These are phyloP conservation scores for Stomatorhinus walkeri DNA, from an alignment of 2,797 vertebrate genomes.

Conservation along the genomic window DNA sequence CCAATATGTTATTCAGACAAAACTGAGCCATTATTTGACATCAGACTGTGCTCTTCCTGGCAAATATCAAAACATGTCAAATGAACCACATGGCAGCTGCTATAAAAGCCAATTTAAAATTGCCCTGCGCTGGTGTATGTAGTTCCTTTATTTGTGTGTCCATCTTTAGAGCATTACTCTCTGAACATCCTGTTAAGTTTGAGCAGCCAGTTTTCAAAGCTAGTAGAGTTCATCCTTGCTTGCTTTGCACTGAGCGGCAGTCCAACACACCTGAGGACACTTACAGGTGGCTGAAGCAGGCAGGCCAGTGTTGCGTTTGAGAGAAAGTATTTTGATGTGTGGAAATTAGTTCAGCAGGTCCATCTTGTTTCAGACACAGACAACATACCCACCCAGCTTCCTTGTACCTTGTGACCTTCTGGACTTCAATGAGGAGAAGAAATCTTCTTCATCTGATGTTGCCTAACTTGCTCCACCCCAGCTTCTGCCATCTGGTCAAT, in stretches of 20 bases:
- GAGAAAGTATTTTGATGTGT: background rate
- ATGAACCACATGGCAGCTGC: background rate
- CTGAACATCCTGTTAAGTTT: too few relatives aligned
- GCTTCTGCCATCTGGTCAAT: too few relatives aligned
- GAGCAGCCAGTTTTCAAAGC: too few relatives aligned
- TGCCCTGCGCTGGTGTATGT: background rate
- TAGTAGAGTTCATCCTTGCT: too few relatives aligned
- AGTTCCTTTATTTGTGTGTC: too few relatives aligned
- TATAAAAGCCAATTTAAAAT: background rate
- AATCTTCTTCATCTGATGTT: constrained; percentile 31
- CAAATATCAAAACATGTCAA: background rate
- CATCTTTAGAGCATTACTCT: too few relatives aligned
- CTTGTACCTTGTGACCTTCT: constrained; percentile 26
- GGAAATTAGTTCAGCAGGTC: constrained; percentile 22
- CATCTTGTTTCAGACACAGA: too few relatives aligned
- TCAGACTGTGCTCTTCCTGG: background rate
- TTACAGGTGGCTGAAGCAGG: too few relatives aligned
- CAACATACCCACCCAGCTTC: background rate
- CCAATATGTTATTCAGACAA: background rate
- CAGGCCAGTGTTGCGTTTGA: too few relatives aligned
- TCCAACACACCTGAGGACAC: too few relatives aligned
- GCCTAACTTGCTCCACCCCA: background rate
- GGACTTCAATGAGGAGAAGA: constrained; percentile 28
- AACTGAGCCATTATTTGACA: background rate
- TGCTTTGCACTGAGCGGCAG: too few relatives aligned